Percentiles rank a stretch among this genome's conserved stretches.
phyloP scores from a whole-genome alignment of 2,888 invertebrate species.

The Euphydryas editha region DNA sequence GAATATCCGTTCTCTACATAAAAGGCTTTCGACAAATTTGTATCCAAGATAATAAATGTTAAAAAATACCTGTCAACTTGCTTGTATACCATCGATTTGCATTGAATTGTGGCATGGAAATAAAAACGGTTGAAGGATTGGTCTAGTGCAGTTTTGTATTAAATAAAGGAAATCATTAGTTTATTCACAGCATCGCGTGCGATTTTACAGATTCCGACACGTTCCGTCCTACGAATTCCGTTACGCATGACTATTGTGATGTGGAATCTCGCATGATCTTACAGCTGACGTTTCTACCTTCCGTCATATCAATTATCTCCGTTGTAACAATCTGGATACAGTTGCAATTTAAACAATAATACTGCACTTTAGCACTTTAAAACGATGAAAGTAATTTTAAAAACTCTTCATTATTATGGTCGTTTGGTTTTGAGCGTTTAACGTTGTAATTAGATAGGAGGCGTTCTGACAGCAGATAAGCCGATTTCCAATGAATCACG shows the following conservation, averaged over 20 bases:
- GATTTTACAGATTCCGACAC: background rate
- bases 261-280: slow-evolving; percentile 34
- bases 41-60: slow-evolving; percentile 57
- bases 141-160: background rate
- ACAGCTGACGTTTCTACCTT: slow-evolving; percentile 27
- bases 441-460: slow-evolving; percentile 31
- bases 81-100: slow-evolving; percentile 5
- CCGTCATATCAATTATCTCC: slow-evolving; percentile 1
- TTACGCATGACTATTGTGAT: slow-evolving; percentile 29
- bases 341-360: background rate
- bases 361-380: background rate
- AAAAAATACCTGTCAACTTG: slow-evolving; percentile 27
- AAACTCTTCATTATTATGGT: background rate
- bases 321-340: background rate
- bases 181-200: background rate
- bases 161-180: background rate
- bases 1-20: slow-evolving; percentile 69
- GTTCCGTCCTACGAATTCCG: slow-evolving; percentile 5
- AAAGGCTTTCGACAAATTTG: slow-evolving; percentile 67
- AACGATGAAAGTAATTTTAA: background rate
- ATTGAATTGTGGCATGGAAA: slow-evolving; percentile 1
- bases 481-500: slow-evolving; percentile 50
- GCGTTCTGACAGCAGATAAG: slow-evolving; percentile 29
- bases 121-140: slow-evolving; percentile 4
- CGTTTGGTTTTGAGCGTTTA: background rate